These are phyloP conservation scores for Bungarus multicinctus DNA, from an alignment of 2,113 vertebrate species.

Conservation along the genomic window DNA sequence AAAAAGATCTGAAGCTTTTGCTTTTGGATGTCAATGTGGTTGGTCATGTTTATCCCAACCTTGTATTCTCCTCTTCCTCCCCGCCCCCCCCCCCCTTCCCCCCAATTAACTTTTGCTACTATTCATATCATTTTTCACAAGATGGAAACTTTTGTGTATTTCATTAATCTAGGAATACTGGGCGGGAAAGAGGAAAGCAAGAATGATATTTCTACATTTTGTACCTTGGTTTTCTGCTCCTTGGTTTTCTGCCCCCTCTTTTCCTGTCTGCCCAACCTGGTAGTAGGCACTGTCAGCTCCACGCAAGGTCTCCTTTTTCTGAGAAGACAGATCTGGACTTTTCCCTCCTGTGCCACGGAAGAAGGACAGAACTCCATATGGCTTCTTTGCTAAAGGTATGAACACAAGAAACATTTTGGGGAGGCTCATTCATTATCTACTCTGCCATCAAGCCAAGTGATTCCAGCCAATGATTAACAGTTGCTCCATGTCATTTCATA, in stretches of 20 bases:
- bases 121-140: neutral
- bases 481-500: neutral
- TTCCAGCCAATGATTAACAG: neutral
- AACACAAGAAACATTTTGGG: constrained; percentile 10
- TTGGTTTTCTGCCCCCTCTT: constrained; percentile 75
- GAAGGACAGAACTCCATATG: constrained; percentile 78
- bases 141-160: neutral
- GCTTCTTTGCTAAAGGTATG: constrained; percentile 73
- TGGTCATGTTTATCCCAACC: neutral
- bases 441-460: neutral
- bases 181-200: neutral
- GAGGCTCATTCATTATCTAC: no score
- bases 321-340: constrained; percentile 77
- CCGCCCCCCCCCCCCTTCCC: no score
- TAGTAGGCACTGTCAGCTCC: constrained; percentile 82
- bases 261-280: constrained; percentile 78
- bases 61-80: no score
- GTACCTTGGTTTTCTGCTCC: constrained; percentile 73
- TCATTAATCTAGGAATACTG: neutral
- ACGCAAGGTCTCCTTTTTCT: constrained; percentile 80
- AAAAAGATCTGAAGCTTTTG: neutral
- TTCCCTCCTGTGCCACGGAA: constrained; percentile 81
- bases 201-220: neutral
- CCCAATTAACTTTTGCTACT: neutral
- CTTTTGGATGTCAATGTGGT: neutral